Evolutionary conservation across 2,797 vertebrate genomes (phyloP), one percentile per base, ranked within the genome.

Genomic region (Ceyx erithaca): DNA sequence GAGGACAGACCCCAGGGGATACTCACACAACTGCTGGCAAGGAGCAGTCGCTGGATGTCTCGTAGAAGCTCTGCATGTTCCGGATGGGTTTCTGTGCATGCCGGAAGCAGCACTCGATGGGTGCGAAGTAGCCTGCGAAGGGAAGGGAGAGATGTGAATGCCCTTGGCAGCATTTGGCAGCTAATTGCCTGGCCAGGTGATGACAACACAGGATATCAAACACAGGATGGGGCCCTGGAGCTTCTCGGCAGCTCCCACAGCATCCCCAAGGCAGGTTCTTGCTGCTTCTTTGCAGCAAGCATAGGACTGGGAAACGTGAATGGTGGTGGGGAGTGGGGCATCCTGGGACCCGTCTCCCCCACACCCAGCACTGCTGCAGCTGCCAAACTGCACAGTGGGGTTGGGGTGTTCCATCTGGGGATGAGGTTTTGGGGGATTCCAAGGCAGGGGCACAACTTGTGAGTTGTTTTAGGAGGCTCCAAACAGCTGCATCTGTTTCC

Each of bases 1-100:
- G 48, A 89, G 13, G 22, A 35, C 17, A 22, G 15, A 26, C 3
- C 41, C 41, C 17, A 0, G 22, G 40, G 40, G 46, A 4, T 68
- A 94, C 95, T 96, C 63, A 94, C 92, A 96, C 94, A 4, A 94
- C 43, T 26, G 94, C 91, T 8, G 41, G 22, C 59, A 69, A 4
- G 71, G 55, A 12, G 23, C 95, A 96, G 25, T 69, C 52, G 0
- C 3, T 45, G 43, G 95, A 6, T 0, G 63, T 92, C 49, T 8
- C 0, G 1, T 93, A 95, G 86, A 76, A 86, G 6, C 57, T 58
- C 23, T 12, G 3, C 4, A 62, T 4, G 3, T 11, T 5, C 8
- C 40, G 30, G 30, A 89, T 0, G 4, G 5, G 3, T 66, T 14
- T 94, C 66, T 35, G 18, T 0, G 59, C 59, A 0, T 81, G 8